Percentiles rank a stretch among this genome's conserved stretches.
phyloP scores from a whole-genome alignment of 1,140 invertebrate genomes.

The Zeugodacus cucurbitae region DNA sequence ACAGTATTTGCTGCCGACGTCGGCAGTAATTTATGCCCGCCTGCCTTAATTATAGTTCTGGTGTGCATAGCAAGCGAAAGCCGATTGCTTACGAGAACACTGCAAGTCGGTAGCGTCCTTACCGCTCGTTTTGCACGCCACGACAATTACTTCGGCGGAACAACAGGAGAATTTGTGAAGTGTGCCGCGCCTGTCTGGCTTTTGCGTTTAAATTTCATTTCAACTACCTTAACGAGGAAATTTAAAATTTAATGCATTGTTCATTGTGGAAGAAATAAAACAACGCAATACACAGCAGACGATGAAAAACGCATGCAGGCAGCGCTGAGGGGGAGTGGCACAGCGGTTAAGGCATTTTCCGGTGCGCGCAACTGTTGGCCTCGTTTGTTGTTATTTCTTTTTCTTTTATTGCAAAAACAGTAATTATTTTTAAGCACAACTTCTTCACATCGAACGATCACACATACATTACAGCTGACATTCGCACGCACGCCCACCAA shows the following conservation, averaged over 20 bases:
- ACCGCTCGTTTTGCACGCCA: background rate
- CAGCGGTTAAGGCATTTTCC: background rate
- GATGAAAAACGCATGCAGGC: background rate
- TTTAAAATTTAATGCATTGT: conserved; percentile 31
- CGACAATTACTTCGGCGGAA: background rate
- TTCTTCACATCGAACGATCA: background rate
- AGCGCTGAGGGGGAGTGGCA: background rate
- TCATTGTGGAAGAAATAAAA: background rate
- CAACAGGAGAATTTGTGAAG: background rate
- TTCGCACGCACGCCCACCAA: background rate
- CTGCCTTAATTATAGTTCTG: conserved; percentile 2
- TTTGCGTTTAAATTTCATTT: conserved; percentile 25
- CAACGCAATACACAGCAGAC: background rate
- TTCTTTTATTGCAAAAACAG: background rate
- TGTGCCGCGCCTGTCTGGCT: background rate
- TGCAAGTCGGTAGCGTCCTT: background rate
- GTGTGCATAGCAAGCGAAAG: background rate
- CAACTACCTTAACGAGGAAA: conserved; percentile 19
- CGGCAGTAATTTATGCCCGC: conserved; percentile 31
- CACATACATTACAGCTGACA: background rate
- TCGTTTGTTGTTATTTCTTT: background rate
- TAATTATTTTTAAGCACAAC: conserved; percentile 35
- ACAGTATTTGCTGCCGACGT: background rate
- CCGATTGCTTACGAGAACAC: background rate
- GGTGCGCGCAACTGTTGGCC: background rate